Conservation (phyloP, 1,140 invertebrate genomes). For the Drosophila saltans region DNA sequence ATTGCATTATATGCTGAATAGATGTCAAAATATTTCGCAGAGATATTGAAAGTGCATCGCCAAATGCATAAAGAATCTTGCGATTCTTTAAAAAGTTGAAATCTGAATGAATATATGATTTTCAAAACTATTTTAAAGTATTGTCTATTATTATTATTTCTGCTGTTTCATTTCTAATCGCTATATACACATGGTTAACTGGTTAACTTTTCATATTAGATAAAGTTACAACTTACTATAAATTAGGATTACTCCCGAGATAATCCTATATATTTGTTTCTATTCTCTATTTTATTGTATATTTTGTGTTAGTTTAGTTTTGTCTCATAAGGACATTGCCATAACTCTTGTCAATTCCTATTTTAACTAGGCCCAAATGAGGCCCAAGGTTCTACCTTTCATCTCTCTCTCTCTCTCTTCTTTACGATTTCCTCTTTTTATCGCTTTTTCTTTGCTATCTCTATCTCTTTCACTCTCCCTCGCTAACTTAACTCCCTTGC, state of each 20-base stretch:
- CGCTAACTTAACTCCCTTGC: constrained; percentile 38
- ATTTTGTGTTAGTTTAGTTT: not conserved
- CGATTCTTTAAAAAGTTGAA: no score
- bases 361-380: constrained; percentile 3
- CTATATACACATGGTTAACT: no score
- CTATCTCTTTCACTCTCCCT: constrained; percentile 4
- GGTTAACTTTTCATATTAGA: not conserved
- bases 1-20: no score
- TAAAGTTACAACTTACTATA: not conserved
- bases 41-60: no score
- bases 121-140: no score
- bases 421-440: not conserved
- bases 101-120: no score
- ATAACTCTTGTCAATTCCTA: constrained; percentile 8
- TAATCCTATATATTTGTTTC: not conserved
- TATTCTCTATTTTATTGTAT: not conserved
- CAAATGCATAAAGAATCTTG: no score
- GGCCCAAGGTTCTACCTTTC: not conserved
- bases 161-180: no score
- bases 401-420: not conserved
- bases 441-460: not conserved
- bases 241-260: not conserved
- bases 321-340: constrained; percentile 7
- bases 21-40: no score
- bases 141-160: no score